Conservation (phyloP, 2,797 vertebrate species). For the Erpetoichthys calabaricus region DNA sequence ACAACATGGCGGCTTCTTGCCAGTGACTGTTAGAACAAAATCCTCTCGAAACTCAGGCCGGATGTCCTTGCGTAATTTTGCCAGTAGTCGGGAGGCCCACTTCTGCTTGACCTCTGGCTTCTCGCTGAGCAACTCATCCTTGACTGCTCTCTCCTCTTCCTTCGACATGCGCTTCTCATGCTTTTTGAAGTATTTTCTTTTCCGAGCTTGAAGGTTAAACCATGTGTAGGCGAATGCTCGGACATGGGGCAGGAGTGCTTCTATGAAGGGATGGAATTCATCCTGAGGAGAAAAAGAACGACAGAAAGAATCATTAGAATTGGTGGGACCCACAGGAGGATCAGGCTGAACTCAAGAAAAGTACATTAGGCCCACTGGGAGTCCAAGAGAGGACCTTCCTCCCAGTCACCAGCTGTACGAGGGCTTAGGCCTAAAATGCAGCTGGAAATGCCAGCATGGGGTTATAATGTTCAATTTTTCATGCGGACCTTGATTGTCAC, state of each 20-base stretch:
- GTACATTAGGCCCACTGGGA: not conserved
- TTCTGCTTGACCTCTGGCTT: slow-evolving; percentile 98
- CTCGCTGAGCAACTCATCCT: slow-evolving; percentile 92
- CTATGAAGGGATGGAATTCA: slow-evolving; percentile 98
- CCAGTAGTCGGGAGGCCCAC: slow-evolving; percentile 94
- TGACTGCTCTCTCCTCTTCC: slow-evolving; percentile 95
- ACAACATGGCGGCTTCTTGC: slow-evolving; percentile 92
- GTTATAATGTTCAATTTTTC: too few species aligned
- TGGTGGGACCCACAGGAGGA: not conserved
- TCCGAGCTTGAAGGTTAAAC: slow-evolving; percentile 98
- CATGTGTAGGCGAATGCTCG: slow-evolving; percentile 96
- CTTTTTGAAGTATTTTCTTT: slow-evolving; percentile 99
- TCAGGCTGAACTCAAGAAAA: not conserved
- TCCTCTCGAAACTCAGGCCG: slow-evolving; percentile 97
- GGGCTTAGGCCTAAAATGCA: too few species aligned
- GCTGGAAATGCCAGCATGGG: too few species aligned
- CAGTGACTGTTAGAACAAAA: slow-evolving; percentile 94
- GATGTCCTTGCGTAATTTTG: slow-evolving; percentile 96
- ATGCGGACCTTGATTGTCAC: too few species aligned
- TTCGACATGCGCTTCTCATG: slow-evolving; percentile 98
- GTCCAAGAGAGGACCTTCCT: not conserved
- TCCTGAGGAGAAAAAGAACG: slow-evolving; percentile 41
- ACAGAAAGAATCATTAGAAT: not conserved
- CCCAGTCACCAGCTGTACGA: too few species aligned
- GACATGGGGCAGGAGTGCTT: slow-evolving; percentile 95